phyloP scores from a whole-genome alignment of 2,113 vertebrate species.

The Pterocles orientalis region DNA sequence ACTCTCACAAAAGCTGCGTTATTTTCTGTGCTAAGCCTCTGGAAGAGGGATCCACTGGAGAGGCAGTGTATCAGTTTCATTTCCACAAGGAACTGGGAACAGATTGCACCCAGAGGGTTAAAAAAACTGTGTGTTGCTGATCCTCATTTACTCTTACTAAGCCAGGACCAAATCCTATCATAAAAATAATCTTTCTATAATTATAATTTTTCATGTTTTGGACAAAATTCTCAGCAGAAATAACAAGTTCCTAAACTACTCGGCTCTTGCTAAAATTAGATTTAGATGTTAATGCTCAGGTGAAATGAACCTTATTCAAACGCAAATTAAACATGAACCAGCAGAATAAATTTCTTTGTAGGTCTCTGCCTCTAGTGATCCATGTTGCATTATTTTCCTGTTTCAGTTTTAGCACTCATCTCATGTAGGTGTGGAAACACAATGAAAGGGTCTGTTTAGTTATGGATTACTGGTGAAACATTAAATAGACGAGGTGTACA shows the following conservation, averaged over 20 bases:
- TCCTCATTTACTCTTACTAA: neutral
- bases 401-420: neutral
- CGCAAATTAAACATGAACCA: conserved; percentile 16
- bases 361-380: neutral
- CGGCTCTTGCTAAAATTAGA: conserved; percentile 9
- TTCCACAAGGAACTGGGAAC: neutral
- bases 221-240: conserved; percentile 28
- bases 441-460: neutral
- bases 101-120: neutral
- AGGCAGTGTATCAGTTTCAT: rapidly evolving
- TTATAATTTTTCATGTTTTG: conserved; percentile 1
- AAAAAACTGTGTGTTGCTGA: neutral
- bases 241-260: neutral
- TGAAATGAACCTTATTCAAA: conserved; percentile 47
- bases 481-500: neutral
- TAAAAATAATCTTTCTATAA: neutral
- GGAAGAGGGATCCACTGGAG: neutral
- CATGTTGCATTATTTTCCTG: neutral
- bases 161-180: neutral
- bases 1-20: neutral
- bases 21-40: neutral
- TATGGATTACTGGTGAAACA: neutral
- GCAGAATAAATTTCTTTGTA: conserved; percentile 15
- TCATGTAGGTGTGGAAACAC: neutral
- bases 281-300: conserved; percentile 8